A percentile compares a stretch with the other conserved stretches of the same genome.
These are phyloP conservation scores for Ibycter americanus DNA, from an alignment of 2,797 vertebrate genomes.

Conservation along the genomic window DNA sequence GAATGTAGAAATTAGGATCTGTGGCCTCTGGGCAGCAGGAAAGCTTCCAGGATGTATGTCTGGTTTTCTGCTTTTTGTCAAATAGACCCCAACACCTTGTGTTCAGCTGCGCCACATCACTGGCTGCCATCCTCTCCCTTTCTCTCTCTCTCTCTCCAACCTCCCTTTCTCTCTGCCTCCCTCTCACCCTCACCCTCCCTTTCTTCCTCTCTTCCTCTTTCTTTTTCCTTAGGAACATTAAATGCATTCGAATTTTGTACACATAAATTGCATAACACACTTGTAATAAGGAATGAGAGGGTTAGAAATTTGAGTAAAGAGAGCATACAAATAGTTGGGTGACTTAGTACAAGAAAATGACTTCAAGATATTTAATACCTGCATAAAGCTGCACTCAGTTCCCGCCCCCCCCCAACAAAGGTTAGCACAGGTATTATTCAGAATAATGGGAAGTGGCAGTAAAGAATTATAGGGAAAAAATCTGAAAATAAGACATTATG, in stretches of 20 bases:
- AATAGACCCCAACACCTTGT: not conserved
- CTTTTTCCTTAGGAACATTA: not conserved
- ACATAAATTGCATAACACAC: not conserved
- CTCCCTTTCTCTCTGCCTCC: not conserved
- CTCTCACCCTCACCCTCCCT: accelerated
- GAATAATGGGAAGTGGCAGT: not conserved
- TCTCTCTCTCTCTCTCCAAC: not conserved
- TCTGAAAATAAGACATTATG: not conserved
- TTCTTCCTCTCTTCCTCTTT: not conserved
- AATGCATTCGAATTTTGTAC: not conserved
- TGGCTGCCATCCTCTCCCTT: not conserved
- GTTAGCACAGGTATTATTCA: not conserved
- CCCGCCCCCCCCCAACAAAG: accelerated
- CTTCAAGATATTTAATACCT: not conserved
- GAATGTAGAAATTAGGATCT: not conserved
- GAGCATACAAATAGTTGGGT: not conserved
- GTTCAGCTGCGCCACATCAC: not conserved
- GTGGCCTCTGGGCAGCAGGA: not conserved
- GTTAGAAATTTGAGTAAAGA: not conserved
- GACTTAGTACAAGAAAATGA: not conserved
- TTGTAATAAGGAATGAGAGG: not conserved
- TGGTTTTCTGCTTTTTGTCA: not conserved
- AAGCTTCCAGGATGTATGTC: not conserved
- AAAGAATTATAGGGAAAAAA: not conserved
- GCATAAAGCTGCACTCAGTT: not conserved